Evolutionary conservation across 2,888 invertebrate genomes (phyloP).

Genomic region (Stictocephala bisonia): DNA sequence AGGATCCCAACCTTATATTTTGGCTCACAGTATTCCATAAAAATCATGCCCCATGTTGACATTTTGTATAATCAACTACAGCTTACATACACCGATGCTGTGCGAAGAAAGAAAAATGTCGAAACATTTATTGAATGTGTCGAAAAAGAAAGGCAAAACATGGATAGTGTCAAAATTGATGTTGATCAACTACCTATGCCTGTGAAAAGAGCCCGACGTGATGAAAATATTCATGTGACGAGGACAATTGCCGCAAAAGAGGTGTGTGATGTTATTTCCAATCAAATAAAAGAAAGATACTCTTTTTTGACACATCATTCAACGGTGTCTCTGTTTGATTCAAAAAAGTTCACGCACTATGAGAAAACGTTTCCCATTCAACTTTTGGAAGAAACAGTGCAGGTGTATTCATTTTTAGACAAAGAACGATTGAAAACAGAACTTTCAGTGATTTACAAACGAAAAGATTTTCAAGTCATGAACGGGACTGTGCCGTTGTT

Average conservation of each 20-base stretch:
- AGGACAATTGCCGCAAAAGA: not conserved
- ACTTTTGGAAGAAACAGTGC: not conserved
- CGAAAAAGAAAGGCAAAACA: not conserved
- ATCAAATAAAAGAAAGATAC: not conserved
- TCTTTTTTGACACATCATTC: not conserved
- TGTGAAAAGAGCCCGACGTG: not conserved
- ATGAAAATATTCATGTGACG: not conserved
- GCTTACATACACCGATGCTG: slow-evolving; percentile 11
- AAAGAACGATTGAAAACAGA: slow-evolving; percentile 7
- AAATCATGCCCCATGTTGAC: slow-evolving; percentile 58
- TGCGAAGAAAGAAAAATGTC: not conserved
- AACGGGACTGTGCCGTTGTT: not conserved
- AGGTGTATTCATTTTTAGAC: not conserved
- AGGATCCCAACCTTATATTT: slow-evolving; percentile 54
- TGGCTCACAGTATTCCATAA: slow-evolving; percentile 59
- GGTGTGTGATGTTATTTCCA: not conserved
- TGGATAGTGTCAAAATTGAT: not conserved
- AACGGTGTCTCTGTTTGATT: not conserved
- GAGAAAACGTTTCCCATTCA: not conserved
- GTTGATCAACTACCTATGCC: not conserved
- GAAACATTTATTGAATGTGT: not conserved
- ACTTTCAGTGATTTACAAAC: not conserved
- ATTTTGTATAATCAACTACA: slow-evolving; percentile 55
- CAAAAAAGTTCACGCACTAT: too few relatives aligned
- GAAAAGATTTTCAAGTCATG: slow-evolving; percentile 1